Percentiles rank a stretch among this genome's conserved stretches.
phyloP scores from a whole-genome alignment of 2,113 vertebrate genomes.

The Nesoenas mayeri region DNA sequence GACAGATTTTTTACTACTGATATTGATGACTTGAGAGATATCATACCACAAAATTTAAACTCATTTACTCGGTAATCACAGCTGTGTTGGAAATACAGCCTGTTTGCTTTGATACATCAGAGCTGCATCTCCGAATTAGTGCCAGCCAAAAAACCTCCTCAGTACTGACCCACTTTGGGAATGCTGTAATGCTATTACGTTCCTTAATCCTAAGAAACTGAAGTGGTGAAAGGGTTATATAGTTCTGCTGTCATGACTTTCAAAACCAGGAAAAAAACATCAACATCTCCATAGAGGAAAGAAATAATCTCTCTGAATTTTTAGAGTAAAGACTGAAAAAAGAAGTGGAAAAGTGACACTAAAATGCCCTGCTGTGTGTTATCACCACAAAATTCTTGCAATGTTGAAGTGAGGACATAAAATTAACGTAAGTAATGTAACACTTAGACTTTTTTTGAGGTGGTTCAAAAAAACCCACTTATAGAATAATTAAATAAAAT shows the following conservation, averaged over 20 bases:
- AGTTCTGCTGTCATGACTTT: not conserved
- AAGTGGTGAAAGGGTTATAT: not conserved
- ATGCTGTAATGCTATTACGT: not conserved
- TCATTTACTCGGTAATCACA: not conserved
- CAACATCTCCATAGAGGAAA: not conserved
- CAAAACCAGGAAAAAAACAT: not conserved
- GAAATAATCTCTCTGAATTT: not conserved
- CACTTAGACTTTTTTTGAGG: not conserved
- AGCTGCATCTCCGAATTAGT: not conserved
- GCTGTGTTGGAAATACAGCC: not conserved
- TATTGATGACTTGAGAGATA: not conserved
- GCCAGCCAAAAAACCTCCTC: not conserved
- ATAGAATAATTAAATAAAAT: constrained; percentile 4
- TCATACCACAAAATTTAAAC: not conserved
- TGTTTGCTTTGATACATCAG: not conserved
- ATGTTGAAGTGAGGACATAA: not conserved
- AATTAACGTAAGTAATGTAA: not conserved
- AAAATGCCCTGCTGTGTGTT: not conserved
- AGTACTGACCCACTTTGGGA: not conserved
- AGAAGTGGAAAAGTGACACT: not conserved
- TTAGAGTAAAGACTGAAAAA: not conserved
- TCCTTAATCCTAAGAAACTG: not conserved
- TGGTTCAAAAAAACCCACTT: not conserved
- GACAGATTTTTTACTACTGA: not conserved
- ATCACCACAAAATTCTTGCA: not conserved